A percentile compares a stretch with the other conserved stretches of the same genome.
Conservation (phyloP, 2,797 vertebrate species). For the Arrhamphus sclerolepis region DNA sequence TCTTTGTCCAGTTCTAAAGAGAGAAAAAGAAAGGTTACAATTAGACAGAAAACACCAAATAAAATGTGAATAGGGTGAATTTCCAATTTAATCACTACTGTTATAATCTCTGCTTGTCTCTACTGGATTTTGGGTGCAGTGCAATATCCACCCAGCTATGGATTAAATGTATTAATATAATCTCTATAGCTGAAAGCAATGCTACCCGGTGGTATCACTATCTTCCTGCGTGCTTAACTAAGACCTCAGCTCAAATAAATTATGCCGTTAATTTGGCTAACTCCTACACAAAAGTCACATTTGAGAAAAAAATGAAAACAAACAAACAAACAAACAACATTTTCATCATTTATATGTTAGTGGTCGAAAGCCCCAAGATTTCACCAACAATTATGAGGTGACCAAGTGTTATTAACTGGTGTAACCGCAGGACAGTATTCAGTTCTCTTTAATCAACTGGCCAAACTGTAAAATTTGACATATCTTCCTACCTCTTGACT, state of each 20-base stretch:
- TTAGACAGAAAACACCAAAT: background rate
- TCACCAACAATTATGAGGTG: slow-evolving; percentile 2
- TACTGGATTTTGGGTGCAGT: no score
- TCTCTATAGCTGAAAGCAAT: no score
- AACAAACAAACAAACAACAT: no score
- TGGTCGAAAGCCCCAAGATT: background rate
- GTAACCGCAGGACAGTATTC: slow-evolving; percentile 23
- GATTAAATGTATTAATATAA: no score
- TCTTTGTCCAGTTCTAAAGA: slow-evolving; percentile 90
- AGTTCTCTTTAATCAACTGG: slow-evolving; percentile 43
- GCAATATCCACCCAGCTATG: no score
- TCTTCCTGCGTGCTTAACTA: no score
- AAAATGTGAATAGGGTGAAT: background rate
- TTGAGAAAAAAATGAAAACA: no score
- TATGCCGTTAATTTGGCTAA: no score
- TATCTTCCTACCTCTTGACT: slow-evolving; percentile 84
- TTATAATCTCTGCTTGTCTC: no score
- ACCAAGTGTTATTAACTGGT: slow-evolving; percentile 18
- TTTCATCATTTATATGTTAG: background rate
- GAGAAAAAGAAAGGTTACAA: background rate
- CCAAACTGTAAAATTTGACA: slow-evolving; percentile 9
- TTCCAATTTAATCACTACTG: background rate
- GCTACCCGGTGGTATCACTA: no score
- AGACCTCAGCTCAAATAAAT: no score
- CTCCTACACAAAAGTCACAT: no score